Base-by-base conservation (phyloP, 2,113 vertebrate species). In the Cavia aperea region DNA sequence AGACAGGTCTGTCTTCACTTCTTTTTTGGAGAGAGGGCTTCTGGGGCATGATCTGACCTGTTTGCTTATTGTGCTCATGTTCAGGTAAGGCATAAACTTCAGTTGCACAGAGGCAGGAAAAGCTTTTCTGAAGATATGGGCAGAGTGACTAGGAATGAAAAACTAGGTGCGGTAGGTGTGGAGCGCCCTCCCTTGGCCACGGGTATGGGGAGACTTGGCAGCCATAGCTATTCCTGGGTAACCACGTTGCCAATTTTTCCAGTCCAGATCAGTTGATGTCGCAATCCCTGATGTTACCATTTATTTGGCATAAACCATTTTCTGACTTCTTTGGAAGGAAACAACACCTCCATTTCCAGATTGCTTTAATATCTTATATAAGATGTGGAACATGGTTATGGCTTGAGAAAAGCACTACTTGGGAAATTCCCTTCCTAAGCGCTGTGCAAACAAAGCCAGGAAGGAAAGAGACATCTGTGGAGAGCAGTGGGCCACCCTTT, bases 201-300 rank as follows among this genome's bases (percentile, higher is more conserved):
- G 13, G 5, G 10, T 4, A 1, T 1, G 7, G n/a, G 5, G 10
- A 83, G 56, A 46, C 36, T 9, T 24, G 66, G 29, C 0, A 4
- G 2, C 9, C 5, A 3, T 33, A 5, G 9, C 29, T 9, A 29
- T 14, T 24, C 1, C 6, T 21, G 54, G 26, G 0, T 18, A 12
- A 18, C 21, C 63, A 21, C 11, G 23, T 82, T 58, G 4, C 24
- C 49, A 46, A 0, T 68, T 54, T 89, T 68, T 49, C 60, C 15
- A 31, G 43, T 46, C 24, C 12, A 33, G 26, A 49, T 29, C 73
- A 82, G 11, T 26, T 36, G 18, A 46, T 43, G 7, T 7, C 19
- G 66, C 11, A 5, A 11, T 72, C 23, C 26, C 46, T 79, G 33
- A 8, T 66, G 70, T 72, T 66, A 36, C 72, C 11, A 39, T 62